Evolutionary conservation across 1,140 invertebrate species (phyloP), one percentile per base, ranked within the genome.

Genomic region (Pomacea maculata): DNA sequence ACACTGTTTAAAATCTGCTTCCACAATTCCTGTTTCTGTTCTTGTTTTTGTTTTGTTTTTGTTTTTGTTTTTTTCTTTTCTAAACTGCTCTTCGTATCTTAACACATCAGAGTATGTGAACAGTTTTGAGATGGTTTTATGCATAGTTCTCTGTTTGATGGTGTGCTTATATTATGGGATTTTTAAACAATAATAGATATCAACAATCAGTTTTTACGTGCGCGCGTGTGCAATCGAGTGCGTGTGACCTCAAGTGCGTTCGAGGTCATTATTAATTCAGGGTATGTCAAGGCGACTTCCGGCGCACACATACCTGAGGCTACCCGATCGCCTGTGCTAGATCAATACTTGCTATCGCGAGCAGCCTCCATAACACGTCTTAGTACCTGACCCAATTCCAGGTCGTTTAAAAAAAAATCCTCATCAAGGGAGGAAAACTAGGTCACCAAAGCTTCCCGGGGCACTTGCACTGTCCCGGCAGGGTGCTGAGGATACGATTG

Each of bases 241-340:
- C 34, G n/a, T 21, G n/a, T 70, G n/a, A 15, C 34, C 34, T 12
- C 34, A 12, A 11, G 21, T 25, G n/a, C 11, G 68, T 12, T 70
- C 68, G 21, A 11, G 12, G 2, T 21, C 34, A 70, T 29, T 17
- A 29, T 70, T 70, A 25, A 70, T 70, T 45, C 68, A 29, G n/a
- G n/a, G n/a, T 45, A 45, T 29, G n/a, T 21, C 12, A 12, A 70
- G 12, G 11, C n/a, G n/a, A 29, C 34, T 70, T 29, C 68, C 34
- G n/a, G 34, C 68, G n/a, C 12, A 70, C n/a, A 21, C 68, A 70
- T 29, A 29, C 68, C 12, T 72, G 45, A 52, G 55, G 52, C 25
- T 68, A 8, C n/a, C 64, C 45, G 14, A 54, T 72, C 29, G 67
- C 61, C 12, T 77, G 81, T 54, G 74, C 70, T 65, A 65, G 34